phyloP scores from a whole-genome alignment of 2,888 invertebrate species.

The Acleris laterana region DNA sequence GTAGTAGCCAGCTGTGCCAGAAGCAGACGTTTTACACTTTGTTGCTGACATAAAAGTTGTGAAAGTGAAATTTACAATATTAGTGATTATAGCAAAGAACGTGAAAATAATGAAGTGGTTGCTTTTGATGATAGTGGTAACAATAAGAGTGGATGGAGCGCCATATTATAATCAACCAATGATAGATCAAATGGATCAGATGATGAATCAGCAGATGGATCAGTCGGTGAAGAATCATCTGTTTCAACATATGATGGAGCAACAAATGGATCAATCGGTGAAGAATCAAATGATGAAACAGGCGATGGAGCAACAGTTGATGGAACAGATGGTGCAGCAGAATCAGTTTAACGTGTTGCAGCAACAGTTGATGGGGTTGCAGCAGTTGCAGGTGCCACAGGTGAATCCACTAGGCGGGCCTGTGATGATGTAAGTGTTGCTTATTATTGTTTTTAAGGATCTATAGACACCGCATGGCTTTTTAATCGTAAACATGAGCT shows the following conservation, averaged over 20 bases:
- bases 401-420: slow-evolving; percentile 48
- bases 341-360: slow-evolving; percentile 44
- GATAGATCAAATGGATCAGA: background rate
- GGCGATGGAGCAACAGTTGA: slow-evolving; percentile 46
- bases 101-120: slow-evolving; percentile 19
- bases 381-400: slow-evolving; percentile 48
- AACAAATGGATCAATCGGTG: slow-evolving; percentile 42
- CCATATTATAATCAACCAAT: slow-evolving; percentile 46
- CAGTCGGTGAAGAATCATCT: slow-evolving; percentile 6
- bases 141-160: slow-evolving; percentile 47
- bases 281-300: slow-evolving; percentile 44
- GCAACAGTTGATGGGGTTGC: slow-evolving; percentile 43
- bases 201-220: slow-evolving; percentile 8
- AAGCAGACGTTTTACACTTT: slow-evolving; percentile 12
- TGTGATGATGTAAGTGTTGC: slow-evolving; percentile 52
- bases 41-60: background rate
- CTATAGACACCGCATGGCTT: too few relatives aligned
- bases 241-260: slow-evolving; percentile 1
- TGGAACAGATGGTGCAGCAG: slow-evolving; percentile 51
- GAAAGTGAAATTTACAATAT: background rate
- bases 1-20: slow-evolving; percentile 10
- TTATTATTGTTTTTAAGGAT: too few relatives aligned
- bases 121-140: slow-evolving; percentile 46
- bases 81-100: slow-evolving; percentile 11
- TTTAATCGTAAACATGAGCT: too few relatives aligned